phyloP scores from a whole-genome alignment of 2,797 vertebrate genomes.

The Intellagama lesueurii region DNA sequence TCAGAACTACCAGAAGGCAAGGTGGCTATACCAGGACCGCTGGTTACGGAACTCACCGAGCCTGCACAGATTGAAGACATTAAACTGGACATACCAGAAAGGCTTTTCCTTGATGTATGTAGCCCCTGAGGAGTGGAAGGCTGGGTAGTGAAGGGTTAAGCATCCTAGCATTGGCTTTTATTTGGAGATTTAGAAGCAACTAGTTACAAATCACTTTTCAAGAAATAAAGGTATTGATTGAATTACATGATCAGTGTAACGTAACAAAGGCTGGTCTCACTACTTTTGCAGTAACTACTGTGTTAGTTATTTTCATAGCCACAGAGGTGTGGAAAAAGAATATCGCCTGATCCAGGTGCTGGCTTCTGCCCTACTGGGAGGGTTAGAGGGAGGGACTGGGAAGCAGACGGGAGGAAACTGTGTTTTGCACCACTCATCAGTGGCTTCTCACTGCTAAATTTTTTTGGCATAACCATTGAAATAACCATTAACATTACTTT shows the following conservation, averaged over 20 bases:
- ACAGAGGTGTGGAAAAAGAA: background rate
- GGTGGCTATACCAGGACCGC: slow-evolving; percentile 32
- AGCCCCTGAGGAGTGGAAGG: background rate
- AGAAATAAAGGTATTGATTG: background rate
- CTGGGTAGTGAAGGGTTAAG: background rate
- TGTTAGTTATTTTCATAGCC: too few species aligned
- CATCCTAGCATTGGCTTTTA: background rate
- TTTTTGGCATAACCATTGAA: too few species aligned
- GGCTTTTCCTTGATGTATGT: slow-evolving; percentile 80
- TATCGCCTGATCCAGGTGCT: background rate
- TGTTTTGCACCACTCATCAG: background rate
- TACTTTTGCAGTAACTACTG: too few species aligned
- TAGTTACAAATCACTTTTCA: background rate
- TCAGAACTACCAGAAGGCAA: slow-evolving; percentile 38
- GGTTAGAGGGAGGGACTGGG: background rate
- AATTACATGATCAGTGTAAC: background rate
- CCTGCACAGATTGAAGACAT: slow-evolving; percentile 75
- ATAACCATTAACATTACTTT: too few species aligned
- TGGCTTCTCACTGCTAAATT: background rate
- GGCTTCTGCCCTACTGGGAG: background rate
- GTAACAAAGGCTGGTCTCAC: background rate
- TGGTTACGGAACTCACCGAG: slow-evolving; percentile 73
- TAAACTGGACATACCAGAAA: slow-evolving; percentile 50
- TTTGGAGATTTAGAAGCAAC: background rate
- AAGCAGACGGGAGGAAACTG: background rate